Base-by-base conservation (phyloP, 1,140 invertebrate genomes). In the Calliphora vicina region DNA sequence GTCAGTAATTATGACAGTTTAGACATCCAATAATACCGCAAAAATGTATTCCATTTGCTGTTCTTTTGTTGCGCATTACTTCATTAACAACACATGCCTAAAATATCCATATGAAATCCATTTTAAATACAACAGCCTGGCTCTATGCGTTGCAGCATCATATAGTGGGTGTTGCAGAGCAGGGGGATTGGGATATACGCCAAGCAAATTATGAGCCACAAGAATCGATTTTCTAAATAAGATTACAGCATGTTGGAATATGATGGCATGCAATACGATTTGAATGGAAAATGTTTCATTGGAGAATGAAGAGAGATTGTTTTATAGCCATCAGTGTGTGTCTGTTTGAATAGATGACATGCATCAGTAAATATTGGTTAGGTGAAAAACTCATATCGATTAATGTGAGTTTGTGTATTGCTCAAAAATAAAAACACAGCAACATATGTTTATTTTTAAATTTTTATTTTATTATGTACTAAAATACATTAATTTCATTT, bases 1-100 rank as follows among this genome's bases (percentile, higher is more conserved):
- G 73, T 76, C 73, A 76, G 73, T 76, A 76, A 76, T 76, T 76
- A 76, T 76, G 73, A 76, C 73, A 76, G 27, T 76, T 76, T 42
- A 76, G 27, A 76, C 73, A 76, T 76, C 13, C 73, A 76, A 76
- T 42, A 76, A 76, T 76, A 35, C 27, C 73, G 73, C 27, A 76
- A 20, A 76, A 76, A 76, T 76, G 20, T 25, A 67, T 25, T 25
- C 8, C 61, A 67, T 6, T 57, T 57, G 26, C 29, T 76, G 27
- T 42, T 25, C 9, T 9, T 50, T 35, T 35, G 35, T 35, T 50
- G 45, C 13, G 45, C 45, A 9, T 35, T 35, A 35, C 35, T 17
- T 50, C 13, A 13, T 50, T 50, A 50, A 50, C 45, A 4, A n/a
- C 12, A n/a, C 12, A 50, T n/a, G n/a, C 73, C 42, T 17, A 76